These are phyloP conservation scores for Himalopsyche tibetana DNA, from an alignment of 2,888 invertebrate species.

Conservation along the genomic window DNA sequence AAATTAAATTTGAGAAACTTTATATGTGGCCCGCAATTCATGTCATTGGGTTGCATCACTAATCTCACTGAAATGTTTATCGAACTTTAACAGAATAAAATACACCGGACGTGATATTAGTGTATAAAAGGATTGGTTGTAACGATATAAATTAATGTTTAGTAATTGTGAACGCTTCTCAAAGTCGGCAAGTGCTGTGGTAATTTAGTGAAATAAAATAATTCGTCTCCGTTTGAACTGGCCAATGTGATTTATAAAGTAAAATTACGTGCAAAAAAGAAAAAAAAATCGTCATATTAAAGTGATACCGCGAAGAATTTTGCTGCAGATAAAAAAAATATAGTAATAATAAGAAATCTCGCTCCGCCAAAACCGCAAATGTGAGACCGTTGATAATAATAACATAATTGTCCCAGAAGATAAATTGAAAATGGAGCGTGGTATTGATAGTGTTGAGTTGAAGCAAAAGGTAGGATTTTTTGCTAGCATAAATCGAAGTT, in stretches of 20 bases:
- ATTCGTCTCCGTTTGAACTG: slow-evolving; percentile 1
- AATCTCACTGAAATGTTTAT: not conserved
- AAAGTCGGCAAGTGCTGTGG: not conserved
- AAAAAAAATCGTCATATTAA: not conserved
- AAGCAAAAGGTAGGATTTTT: slow-evolving; percentile 72
- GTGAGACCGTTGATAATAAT: slow-evolving; percentile 1
- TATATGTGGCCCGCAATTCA: too few relatives aligned
- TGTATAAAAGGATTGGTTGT: not conserved
- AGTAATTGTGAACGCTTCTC: not conserved
- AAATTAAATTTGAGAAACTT: too few relatives aligned
- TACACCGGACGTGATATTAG: not conserved
- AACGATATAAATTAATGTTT: not conserved
- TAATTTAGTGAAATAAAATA: not conserved
- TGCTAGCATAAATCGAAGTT: slow-evolving; percentile 74
- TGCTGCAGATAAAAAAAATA: slow-evolving; percentile 17
- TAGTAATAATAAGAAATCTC: slow-evolving; percentile 13
- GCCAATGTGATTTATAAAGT: not conserved
- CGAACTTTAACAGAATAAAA: not conserved
- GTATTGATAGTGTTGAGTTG: slow-evolving; percentile 71
- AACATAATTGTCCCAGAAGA: slow-evolving; percentile 12
- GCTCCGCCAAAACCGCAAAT: slow-evolving; percentile 15
- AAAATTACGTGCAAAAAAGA: not conserved
- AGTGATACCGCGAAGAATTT: not conserved
- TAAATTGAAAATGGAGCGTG: slow-evolving; percentile 17
- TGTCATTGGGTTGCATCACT: too few relatives aligned